Conservation (phyloP, 2,888 invertebrate genomes). For the Microctonus aethiopoides region DNA sequence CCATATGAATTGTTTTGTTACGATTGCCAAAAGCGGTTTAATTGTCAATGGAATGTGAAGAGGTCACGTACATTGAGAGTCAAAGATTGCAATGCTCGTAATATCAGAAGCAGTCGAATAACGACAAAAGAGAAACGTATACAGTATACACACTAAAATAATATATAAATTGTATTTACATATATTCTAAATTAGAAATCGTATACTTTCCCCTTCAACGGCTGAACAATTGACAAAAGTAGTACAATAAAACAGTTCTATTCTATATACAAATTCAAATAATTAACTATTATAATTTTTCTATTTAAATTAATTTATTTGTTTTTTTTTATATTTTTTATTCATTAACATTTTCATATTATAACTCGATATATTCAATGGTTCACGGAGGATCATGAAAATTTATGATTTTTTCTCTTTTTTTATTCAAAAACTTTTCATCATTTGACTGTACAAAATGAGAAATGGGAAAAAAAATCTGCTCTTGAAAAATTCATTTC, state of each 20-base stretch:
- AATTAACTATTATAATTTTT: not conserved
- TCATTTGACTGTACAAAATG: too few species aligned
- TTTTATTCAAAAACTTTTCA: too few species aligned
- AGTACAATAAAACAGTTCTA: too few species aligned
- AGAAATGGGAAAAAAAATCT: too few species aligned
- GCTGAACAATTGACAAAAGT: not conserved
- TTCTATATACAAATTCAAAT: too few species aligned
- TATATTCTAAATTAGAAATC: slow-evolving; percentile 19
- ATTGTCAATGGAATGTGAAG: slow-evolving; percentile 5
- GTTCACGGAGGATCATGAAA: too few species aligned
- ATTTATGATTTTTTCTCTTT: too few species aligned
- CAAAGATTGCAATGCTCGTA: not conserved
- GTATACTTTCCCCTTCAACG: slow-evolving; percentile 20
- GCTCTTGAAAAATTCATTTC: too few species aligned
- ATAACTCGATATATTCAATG: too few species aligned
- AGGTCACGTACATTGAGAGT: not conserved
- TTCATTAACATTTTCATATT: too few species aligned
- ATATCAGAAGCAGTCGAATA: not conserved
- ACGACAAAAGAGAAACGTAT: not conserved
- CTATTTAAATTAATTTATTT: too few species aligned
- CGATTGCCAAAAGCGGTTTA: slow-evolving; percentile 7
- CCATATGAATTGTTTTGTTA: not conserved
- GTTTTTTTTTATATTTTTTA: too few species aligned
- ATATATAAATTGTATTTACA: slow-evolving; percentile 2
- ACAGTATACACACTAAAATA: not conserved